Conservation (phyloP, 2,113 vertebrate species). For the Protobothrops flavoviridis region DNA sequence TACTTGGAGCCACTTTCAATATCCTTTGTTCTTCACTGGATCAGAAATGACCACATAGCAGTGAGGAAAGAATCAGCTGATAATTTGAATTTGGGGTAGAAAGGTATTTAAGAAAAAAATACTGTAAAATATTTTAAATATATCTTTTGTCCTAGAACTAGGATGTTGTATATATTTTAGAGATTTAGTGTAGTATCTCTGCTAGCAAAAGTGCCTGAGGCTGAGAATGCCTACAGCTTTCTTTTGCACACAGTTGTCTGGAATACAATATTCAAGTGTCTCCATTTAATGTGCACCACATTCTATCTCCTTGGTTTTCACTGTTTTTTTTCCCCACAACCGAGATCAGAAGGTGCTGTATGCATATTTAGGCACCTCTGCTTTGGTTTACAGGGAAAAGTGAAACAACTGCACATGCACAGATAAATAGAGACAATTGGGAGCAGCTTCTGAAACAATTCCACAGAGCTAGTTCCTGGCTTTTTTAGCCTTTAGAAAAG, state of each 20-base stretch:
- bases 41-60: conserved; percentile 53
- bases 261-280: background rate
- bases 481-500: background rate
- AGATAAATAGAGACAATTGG: background rate
- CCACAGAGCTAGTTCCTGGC: background rate
- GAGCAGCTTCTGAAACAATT: background rate
- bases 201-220: background rate
- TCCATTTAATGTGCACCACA: background rate
- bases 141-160: background rate
- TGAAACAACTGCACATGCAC: background rate
- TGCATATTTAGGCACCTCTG: background rate
- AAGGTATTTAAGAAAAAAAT: background rate
- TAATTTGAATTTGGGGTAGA: background rate
- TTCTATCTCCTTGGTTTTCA: background rate
- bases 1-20: background rate
- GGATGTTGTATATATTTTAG: background rate
- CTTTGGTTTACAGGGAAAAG: background rate
- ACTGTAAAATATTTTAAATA: background rate
- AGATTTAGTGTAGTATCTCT: background rate
- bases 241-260: background rate
- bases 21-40: conserved; percentile 17
- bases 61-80: conserved; percentile 30
- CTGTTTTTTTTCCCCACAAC: background rate
- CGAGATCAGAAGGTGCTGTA: background rate
- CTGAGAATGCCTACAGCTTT: background rate